Base-by-base conservation (phyloP, 2,797 vertebrate genomes). In the Semaprochilodus insignis region DNA sequence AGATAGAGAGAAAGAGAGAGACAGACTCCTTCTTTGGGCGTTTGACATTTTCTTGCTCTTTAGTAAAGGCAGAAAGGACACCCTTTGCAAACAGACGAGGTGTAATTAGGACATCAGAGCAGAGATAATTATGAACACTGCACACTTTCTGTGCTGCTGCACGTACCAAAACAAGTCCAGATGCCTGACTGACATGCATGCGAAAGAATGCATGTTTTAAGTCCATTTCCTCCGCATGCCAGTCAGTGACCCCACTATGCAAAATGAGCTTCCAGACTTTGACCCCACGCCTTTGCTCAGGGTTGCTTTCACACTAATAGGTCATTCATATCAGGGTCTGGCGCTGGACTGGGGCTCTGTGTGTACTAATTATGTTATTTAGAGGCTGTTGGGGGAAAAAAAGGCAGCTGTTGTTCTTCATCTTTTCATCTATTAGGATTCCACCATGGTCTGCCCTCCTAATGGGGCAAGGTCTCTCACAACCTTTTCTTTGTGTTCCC, bases 221-320 rank as follows among this genome's bases (percentile, higher is more conserved):
- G 7, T 48, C 67, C n/a, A 16, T 70, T 48, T 48, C 36, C 40
- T 70, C 21, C 19, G 36, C 55, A n/a, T 65, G 48, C 66, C 75
- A 40, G 34, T n/a, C 31, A 67, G 34, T 31, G 31, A 31, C 31
- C 31, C 31, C 11, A 17, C 65, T 67, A 34, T 67, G 36, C 51
- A 23, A 17, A 57, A 63, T 55, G 48, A 25, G 63, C 63, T 69
- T 54, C 40, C 77, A 59, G 63, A 34, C 62, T 78, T 71, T 71
- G 36, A 88, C 87, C 66, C 36, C 34, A 8, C 6, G 62, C 78
- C 70, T 89, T 85, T 91, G 83, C 92, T 87, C 75, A 59, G 16
- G 21, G 13, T 23, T 88, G 86, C 91, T 91, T 88, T 89, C 82
- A 85, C 86, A 83, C 83, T 88, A 78, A 87, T 89, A 83, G 90